Evolutionary conservation across 2,113 vertebrate genomes (phyloP), one percentile per base, ranked within the genome.

Genomic region (Lontra canadensis): DNA sequence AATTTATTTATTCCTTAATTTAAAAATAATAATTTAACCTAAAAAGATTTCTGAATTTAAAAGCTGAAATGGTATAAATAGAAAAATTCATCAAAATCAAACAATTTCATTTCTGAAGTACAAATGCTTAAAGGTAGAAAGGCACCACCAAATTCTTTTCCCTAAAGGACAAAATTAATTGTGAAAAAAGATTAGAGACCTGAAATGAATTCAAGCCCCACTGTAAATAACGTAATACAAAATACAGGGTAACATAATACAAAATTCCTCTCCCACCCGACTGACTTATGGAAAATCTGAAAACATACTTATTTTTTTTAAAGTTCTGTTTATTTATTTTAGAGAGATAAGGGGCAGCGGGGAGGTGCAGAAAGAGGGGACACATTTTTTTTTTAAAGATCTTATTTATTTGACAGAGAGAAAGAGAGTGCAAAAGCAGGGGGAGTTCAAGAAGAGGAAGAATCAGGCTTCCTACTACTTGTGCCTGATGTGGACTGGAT

Each of bases 91-190:
- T 83, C 87, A 90, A 90, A 36, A 92, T 57, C 29, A 82, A 95
- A n/a, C 20, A 26, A 73, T 85, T 94, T 81, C 81, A 84, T 39
- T 59, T 94, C 44, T 88, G 15, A 97, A 93, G 49, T 74, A 79
- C 9, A 52, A 93, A 88, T 82, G 49, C 20, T 52, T 85, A 88
- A 78, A 93, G 26, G 67, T 55, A 92, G 36, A 96, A 76, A 80
- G 17, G 4, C 57, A 94, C 9, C 47, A 49, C 15, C 42, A 88
- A 94, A 95, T 76, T 95, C 20, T 97, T 85, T 55, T 96, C 44
- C 6, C 17, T 91, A 94, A 88, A 93, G 25, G 55, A 34, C 10
- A 96, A 95, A 89, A 52, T 79, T 81, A 94, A 88, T 88, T 67
- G 1, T 59, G 36, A 73, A 84, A 88, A 63, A 88, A 59, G 15